phyloP scores from a whole-genome alignment of 2,797 vertebrate species.

The Melanotaenia boesemani region DNA sequence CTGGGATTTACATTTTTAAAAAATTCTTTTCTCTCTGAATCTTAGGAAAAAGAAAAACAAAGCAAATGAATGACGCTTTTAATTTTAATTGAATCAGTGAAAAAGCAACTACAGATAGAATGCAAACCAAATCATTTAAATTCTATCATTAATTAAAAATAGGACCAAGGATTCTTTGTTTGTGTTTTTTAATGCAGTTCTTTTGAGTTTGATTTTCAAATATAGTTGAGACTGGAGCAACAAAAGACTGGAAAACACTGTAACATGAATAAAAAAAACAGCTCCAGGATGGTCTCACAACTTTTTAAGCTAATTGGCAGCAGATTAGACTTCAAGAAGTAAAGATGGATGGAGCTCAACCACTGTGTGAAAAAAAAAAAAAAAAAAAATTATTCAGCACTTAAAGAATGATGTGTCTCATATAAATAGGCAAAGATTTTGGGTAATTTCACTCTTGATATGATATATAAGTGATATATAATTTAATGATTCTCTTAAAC shows the following conservation, averaged over 20 bases:
- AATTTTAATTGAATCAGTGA: too few relatives aligned
- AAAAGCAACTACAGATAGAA: too few relatives aligned
- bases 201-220: too few relatives aligned
- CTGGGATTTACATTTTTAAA: conserved; percentile 21
- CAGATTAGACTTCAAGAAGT: not conserved
- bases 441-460: not conserved
- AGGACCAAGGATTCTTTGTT: too few relatives aligned
- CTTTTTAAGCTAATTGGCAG: not conserved
- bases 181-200: too few relatives aligned
- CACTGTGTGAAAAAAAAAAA: not conserved
- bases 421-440: not conserved
- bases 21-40: not conserved
- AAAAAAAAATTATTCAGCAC: too few relatives aligned
- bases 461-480: not conserved
- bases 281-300: not conserved
- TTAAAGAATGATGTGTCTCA: not conserved
- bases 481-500: not conserved
- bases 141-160: too few relatives aligned
- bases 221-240: too few relatives aligned
- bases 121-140: too few relatives aligned
- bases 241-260: not conserved
- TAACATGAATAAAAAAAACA: not conserved
- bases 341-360: not conserved
- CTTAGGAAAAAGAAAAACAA: conserved; percentile 12
- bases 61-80: conserved; percentile 9